These are phyloP conservation scores for Donacobius atricapilla DNA, from an alignment of 2,113 vertebrate genomes.

Conservation along the genomic window DNA sequence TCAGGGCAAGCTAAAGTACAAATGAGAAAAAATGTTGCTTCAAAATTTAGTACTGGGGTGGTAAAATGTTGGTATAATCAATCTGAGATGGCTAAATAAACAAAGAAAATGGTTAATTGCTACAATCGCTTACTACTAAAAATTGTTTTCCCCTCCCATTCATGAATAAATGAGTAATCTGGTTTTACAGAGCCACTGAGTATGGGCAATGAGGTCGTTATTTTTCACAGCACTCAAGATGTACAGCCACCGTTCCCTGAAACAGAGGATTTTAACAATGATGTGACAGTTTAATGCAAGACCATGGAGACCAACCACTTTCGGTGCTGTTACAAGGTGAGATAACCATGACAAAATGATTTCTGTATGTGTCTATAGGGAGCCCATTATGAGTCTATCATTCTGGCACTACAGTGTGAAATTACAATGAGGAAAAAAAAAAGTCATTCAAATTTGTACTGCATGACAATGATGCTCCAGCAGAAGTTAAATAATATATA, in stretches of 20 bases:
- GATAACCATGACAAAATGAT: slow-evolving; percentile 60
- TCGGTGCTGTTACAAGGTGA: slow-evolving; percentile 41
- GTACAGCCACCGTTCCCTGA: not conserved
- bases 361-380: slow-evolving; percentile 44
- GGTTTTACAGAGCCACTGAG: not conserved
- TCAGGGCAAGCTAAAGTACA: not conserved
- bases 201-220: not conserved
- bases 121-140: not conserved
- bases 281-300: slow-evolving; percentile 50
- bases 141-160: not conserved
- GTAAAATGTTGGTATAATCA: not conserved
- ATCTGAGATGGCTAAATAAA: not conserved
- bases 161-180: not conserved
- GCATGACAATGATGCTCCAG: not conserved
- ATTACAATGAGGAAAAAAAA: not conserved
- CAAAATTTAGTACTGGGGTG: not conserved
- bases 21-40: not conserved
- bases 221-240: slow-evolving; percentile 13
- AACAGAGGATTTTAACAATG: slow-evolving; percentile 16
- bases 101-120: not conserved
- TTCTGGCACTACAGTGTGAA: slow-evolving; percentile 32
- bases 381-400: slow-evolving; percentile 48
- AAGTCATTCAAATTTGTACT: not conserved
- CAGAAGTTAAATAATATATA: not conserved
- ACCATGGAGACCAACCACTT: slow-evolving; percentile 38